These are phyloP conservation scores for Chelidonichthys spinosus DNA, from an alignment of 2,797 vertebrate genomes.

Conservation along the genomic window DNA sequence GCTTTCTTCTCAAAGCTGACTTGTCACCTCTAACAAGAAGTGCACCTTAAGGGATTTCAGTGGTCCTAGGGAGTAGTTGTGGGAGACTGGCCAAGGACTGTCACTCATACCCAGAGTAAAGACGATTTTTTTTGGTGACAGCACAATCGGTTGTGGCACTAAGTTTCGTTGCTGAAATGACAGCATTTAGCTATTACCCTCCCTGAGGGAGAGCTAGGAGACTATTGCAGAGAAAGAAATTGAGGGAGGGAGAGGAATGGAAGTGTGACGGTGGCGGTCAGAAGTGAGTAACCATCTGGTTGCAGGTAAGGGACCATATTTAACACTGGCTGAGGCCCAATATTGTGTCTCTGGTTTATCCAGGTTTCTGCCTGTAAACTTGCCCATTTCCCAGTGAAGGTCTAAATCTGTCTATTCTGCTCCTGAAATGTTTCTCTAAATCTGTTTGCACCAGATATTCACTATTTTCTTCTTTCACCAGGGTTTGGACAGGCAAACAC, in stretches of 20 bases:
- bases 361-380: conserved; percentile 48
- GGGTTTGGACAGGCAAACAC: conserved; percentile 8
- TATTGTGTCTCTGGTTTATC: conserved; percentile 42
- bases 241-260: conserved; percentile 30
- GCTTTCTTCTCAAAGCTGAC: conserved; percentile 72
- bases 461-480: conserved; percentile 7
- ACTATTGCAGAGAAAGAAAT: conserved; percentile 50
- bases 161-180: conserved; percentile 71
- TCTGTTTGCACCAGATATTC: conserved; percentile 22
- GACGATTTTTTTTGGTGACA: conserved; percentile 56
- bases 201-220: conserved; percentile 40
- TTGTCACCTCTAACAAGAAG: conserved; percentile 76
- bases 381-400: conserved; percentile 20
- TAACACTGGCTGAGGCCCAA: conserved; percentile 64
- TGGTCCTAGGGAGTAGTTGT: conserved; percentile 60
- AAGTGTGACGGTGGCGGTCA: conserved; percentile 43
- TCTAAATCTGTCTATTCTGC: conserved; percentile 38
- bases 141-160: conserved; percentile 57
- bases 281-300: conserved; percentile 71
- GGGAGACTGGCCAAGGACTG: conserved; percentile 66
- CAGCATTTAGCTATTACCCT: conserved; percentile 71
- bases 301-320: conserved; percentile 70
- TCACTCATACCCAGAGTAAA: conserved; percentile 68
- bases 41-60: conserved; percentile 69
- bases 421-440: conserved; percentile 16